Evolutionary conservation across 2,113 vertebrate species (phyloP), one percentile per base, ranked within the genome.

Genomic region (Sterrhoptilus dennistouni): DNA sequence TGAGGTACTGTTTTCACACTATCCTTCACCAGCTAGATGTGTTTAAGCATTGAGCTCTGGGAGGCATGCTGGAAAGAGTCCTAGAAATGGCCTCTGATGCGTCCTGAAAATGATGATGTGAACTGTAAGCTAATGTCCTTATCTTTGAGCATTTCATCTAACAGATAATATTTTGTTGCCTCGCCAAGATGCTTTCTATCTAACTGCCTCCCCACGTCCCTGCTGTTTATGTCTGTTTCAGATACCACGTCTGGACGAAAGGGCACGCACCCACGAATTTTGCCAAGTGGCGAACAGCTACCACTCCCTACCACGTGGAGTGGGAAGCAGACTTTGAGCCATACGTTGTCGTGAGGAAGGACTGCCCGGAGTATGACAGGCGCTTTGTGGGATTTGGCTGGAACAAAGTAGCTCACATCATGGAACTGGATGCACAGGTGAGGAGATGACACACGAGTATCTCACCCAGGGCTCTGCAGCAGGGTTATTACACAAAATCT

Each of bases 361-460:
- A 99, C 97, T 99, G 99, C 96, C 99, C 99, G 0, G 99, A 99
- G 96, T 99, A 99, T 1, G 99, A 99, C 98, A 98, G 99, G 29
- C 98, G 99, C 80, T 99, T 99, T 68, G 99, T 99, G 94, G 99
- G 99, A 59, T 99, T 99, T 31, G 99, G 99, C 93, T 99, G 99
- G 99, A 99, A 99, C 97, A 99, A 99, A 97, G 99, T 99, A 96
- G 98, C 99, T 84, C 99, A 99, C 94, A 99, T 99, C 97, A 99
- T 99, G 99, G 99, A 99, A 89, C 94, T 99, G 96, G 99, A 99
- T 47, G 99, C 99, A 19, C 99, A 99, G 99, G 99, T 99, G 96
- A 97, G 92, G 53, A 59, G 64, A 71, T 5, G 3, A 8, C 1
- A 4, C n/a, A 35, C 20, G 6, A 36, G 1, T 59, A 6, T 60